phyloP scores from a whole-genome alignment of 2,113 vertebrate species.

The Neotragus pygmaeus region DNA sequence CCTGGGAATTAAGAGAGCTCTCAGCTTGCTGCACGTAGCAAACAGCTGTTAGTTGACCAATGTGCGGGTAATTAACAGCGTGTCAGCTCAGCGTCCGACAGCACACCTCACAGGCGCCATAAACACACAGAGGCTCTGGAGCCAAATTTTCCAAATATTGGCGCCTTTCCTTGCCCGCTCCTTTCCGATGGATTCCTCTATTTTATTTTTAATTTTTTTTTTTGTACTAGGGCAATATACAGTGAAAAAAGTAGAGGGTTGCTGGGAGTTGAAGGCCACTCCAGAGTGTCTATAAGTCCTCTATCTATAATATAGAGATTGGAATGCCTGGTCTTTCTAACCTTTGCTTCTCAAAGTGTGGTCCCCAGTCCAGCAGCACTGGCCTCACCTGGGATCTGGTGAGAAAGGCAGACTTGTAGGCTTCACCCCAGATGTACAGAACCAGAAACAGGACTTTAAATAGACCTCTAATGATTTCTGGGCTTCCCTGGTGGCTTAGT shows the following conservation, averaged over 20 bases:
- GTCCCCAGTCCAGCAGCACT: not conserved
- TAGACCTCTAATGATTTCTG: not conserved
- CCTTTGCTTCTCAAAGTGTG: not conserved
- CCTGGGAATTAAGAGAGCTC: not conserved
- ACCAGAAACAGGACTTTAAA: not conserved
- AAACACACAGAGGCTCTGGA: not conserved
- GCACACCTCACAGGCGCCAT: not conserved
- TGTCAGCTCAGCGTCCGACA: not conserved
- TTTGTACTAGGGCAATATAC: not conserved
- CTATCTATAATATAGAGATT: not conserved
- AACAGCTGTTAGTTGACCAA: not conserved
- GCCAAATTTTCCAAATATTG: slow-evolving; percentile 16
- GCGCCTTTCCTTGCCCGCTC: not conserved
- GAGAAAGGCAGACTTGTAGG: not conserved
- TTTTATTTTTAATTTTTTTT: not conserved
- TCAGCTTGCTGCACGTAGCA: not conserved
- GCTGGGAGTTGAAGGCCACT: not conserved
- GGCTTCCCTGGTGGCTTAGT: not conserved
- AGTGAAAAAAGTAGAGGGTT: not conserved
- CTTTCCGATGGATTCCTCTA: not conserved
- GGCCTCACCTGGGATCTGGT: not conserved
- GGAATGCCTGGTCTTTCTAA: not conserved
- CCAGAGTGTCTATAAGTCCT: not conserved
- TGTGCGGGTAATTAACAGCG: not conserved
- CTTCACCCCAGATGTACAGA: not conserved